phyloP scores from a whole-genome alignment of 2,888 invertebrate genomes.

The Epiperipatus broadwayi region DNA sequence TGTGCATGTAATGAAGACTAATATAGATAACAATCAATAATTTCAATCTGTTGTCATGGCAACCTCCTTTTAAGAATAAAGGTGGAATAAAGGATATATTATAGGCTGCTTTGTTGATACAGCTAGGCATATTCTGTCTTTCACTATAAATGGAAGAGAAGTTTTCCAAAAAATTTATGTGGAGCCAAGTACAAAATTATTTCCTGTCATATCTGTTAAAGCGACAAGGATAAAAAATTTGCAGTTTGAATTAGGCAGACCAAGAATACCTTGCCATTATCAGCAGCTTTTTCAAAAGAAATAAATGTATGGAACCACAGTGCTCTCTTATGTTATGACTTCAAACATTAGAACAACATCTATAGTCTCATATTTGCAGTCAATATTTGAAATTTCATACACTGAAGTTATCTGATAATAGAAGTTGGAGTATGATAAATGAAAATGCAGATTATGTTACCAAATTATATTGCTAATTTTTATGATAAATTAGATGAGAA shows the following conservation, averaged over 20 bases:
- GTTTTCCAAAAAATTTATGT: conserved; percentile 85
- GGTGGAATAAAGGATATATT: conserved; percentile 91
- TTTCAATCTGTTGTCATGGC: no score
- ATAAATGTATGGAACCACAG: no score
- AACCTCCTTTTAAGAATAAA: no score
- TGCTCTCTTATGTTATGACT: no score
- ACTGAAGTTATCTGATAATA: conserved; percentile 80
- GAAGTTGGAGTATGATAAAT: conserved; percentile 98
- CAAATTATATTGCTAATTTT: conserved; percentile 77
- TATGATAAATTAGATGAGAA: conserved; percentile 92
- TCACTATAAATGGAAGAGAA: conserved; percentile 92
- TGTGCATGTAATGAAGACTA: no score
- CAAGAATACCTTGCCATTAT: conserved; percentile 80
- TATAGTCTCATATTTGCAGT: conserved; percentile 96
- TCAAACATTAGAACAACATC: conserved; percentile 76
- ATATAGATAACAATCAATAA: no score
- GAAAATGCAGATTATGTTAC: conserved; percentile 70
- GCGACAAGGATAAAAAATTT: conserved; percentile 93
- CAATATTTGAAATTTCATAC: conserved; percentile 81
- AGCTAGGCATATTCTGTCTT: conserved; percentile 77
- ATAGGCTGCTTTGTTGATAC: conserved; percentile 93
- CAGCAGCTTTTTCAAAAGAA: conserved; percentile 85
- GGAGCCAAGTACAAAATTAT: conserved; percentile 91
- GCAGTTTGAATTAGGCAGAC: conserved; percentile 90
- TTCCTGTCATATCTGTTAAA: conserved; percentile 96